A percentile compares a stretch with the other conserved stretches of the same genome.
Evolutionary conservation across 2,113 vertebrate genomes (phyloP).

Genomic region (Aptenodytes patagonicus): DNA sequence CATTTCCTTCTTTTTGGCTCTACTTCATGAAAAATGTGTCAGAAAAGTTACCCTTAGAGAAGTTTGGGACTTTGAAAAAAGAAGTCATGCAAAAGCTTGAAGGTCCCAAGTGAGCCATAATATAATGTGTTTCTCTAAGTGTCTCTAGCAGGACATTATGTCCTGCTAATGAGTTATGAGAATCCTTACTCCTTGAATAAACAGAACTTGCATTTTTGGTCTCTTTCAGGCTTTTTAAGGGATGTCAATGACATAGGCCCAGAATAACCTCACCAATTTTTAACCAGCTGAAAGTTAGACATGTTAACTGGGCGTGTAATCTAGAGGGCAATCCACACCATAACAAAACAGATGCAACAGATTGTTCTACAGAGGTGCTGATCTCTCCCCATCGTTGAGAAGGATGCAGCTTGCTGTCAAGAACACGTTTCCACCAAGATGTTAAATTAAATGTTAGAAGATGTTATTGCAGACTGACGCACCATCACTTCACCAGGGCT

Average conservation of each 20-base stretch:
- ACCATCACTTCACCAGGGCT: neutral
- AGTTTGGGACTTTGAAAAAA: neutral
- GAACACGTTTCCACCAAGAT: neutral
- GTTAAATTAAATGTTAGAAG: neutral
- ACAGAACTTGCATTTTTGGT: neutral
- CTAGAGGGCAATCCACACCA: accelerated
- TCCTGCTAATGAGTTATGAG: neutral
- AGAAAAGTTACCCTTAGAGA: neutral
- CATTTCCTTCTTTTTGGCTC: neutral
- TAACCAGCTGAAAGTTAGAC: neutral
- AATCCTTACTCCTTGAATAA: neutral
- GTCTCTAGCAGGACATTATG: neutral
- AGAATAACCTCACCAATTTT: neutral
- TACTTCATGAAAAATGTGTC: neutral
- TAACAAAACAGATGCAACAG: neutral
- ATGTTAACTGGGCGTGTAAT: neutral
- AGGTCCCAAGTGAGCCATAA: neutral
- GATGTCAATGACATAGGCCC: neutral
- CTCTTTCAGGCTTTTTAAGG: neutral
- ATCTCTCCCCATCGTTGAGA: neutral
- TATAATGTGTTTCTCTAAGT: neutral
- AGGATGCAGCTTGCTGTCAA: neutral
- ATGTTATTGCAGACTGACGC: neutral
- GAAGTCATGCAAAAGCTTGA: neutral
- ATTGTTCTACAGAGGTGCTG: neutral